Evolutionary conservation across 2,888 invertebrate species (phyloP).

Genomic region (Bombyx huttoni): DNA sequence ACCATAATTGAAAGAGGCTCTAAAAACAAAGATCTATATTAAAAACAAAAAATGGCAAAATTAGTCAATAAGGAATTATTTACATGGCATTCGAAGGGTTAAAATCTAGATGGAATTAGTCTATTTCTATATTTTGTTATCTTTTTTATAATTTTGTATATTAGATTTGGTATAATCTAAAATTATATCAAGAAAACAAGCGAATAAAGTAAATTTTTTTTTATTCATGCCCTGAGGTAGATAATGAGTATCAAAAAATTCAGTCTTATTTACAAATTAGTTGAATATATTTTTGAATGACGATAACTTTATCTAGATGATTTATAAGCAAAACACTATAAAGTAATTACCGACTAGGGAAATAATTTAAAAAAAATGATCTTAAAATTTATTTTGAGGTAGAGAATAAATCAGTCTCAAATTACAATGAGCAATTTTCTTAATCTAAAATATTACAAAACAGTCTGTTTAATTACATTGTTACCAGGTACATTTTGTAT

Average conservation of each 20-base stretch:
- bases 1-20: too few relatives aligned
- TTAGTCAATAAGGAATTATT: too few relatives aligned
- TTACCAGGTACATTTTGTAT: background rate
- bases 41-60: too few relatives aligned
- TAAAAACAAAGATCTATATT: too few relatives aligned
- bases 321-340: background rate
- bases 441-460: constrained; percentile 2
- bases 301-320: background rate
- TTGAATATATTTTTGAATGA: background rate
- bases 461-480: background rate
- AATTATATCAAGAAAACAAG: background rate
- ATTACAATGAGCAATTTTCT: background rate
- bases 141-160: too few relatives aligned
- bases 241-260: constrained; percentile 5
- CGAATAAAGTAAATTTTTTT: background rate
- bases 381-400: background rate
- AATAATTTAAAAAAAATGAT: background rate
- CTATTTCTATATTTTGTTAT: too few relatives aligned
- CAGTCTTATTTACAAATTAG: constrained; percentile 5
- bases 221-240: constrained; percentile 7
- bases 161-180: background rate
- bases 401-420: constrained; percentile 5
- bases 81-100: too few relatives aligned
- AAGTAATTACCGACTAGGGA: background rate
- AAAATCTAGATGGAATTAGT: too few relatives aligned